Evolutionary conservation across 2,113 vertebrate species (phyloP), one percentile per base, ranked within the genome.

Genomic region (Istiophorus platypterus): DNA sequence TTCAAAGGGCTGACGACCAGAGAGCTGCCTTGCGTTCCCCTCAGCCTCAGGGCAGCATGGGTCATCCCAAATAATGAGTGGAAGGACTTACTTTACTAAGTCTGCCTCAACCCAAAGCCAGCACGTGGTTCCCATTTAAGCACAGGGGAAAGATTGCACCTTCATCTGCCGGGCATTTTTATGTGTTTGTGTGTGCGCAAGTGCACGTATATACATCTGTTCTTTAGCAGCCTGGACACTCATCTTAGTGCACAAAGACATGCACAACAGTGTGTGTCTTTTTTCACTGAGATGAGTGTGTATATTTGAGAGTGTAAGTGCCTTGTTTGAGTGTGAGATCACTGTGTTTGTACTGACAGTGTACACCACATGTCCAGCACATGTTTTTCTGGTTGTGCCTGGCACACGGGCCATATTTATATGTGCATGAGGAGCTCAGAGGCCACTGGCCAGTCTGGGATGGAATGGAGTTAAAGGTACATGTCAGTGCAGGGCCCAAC

Each of bases 1-100:
- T 90, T 90, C 86, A 91, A 93, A 89, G 82, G n/a, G 58, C 80
- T 56, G 77, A 73, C 27, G 29, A 80, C 76, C 58, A 15, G 29
- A 82, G 61, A 64, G 79, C 80, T 76, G 82, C 81, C 71, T 88
- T 27, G 67, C 62, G 18, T 75, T 86, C 80, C 80, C 67, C 74
- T 76, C 72, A 52, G 74, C 81, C 72, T 78, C 75, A 37, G 86
- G 91, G 75, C 54, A 90, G 67, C 76, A 47, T 65, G 88, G 91
- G 85, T 91, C 92, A 92, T 81, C 85, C 89, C 82, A 78, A 83
- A 86, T 93, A 92, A 93, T 88, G 90, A 92, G 78, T 92, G 90
- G 89, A 92, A 94, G 89, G 91, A 90, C 91, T 93, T 92, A 91
- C 85, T 92, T 89, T 88, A 80, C 84, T 9, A 58, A 76, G 72